Conservation (phyloP, 1,140 invertebrate genomes). For the Lepidurus apus region DNA sequence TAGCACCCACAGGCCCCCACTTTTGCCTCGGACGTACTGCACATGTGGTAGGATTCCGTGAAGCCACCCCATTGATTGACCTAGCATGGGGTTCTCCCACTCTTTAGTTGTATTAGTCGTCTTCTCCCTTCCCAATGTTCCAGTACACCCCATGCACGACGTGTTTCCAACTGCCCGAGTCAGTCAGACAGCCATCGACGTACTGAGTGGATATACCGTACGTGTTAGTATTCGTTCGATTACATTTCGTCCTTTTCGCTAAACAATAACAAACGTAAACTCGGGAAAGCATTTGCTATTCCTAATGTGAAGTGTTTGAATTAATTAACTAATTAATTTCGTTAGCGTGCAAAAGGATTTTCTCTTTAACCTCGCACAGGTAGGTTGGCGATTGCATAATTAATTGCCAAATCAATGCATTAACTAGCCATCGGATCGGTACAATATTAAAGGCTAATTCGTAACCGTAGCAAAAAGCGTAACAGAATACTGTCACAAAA, state of each 20-base stretch:
- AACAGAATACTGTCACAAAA: too few species aligned
- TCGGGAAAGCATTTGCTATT: too few species aligned
- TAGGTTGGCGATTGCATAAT: too few species aligned
- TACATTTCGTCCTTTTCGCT: background rate
- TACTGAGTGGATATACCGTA: background rate
- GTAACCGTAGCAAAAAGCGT: too few species aligned
- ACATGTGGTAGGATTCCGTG: constrained; percentile 8
- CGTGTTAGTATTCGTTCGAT: background rate
- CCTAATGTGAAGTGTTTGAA: too few species aligned
- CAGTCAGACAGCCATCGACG: constrained; percentile 4
- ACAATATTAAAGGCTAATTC: too few species aligned
- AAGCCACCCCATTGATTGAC: constrained; percentile 16
- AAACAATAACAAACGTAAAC: too few species aligned
- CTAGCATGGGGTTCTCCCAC: constrained; percentile 7
- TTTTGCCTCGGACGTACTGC: background rate
- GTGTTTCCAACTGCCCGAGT: background rate
- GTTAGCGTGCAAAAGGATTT: too few species aligned
- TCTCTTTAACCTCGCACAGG: too few species aligned
- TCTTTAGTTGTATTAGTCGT: background rate
- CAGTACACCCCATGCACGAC: background rate
- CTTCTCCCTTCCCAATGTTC: background rate
- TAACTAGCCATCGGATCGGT: too few species aligned
- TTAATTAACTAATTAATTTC: too few species aligned
- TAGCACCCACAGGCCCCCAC: background rate
- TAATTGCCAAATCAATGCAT: too few species aligned